These are phyloP conservation scores for Drosophila sproati DNA, from an alignment of 1,140 invertebrate species.

Conservation along the genomic window DNA sequence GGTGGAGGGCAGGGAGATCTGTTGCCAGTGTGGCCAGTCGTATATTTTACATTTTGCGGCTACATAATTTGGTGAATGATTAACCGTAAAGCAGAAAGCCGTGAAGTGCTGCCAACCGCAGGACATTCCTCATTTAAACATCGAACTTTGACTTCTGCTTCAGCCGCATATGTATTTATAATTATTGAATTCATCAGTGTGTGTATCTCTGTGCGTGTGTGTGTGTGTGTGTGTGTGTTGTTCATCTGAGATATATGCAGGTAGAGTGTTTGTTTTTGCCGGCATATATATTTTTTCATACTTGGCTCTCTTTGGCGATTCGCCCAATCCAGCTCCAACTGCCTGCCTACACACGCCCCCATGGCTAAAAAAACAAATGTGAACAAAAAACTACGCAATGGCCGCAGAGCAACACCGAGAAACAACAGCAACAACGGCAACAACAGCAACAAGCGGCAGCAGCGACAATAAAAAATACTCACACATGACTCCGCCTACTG, in stretches of 20 bases:
- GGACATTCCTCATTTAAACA: slow-evolving; percentile 44
- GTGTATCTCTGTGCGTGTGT: background rate
- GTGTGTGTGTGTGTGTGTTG: background rate
- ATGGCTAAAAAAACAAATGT: slow-evolving; percentile 76
- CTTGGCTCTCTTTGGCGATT: slow-evolving; percentile 28
- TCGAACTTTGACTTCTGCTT: slow-evolving; percentile 6
- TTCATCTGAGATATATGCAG: slow-evolving; percentile 22
- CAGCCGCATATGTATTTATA: slow-evolving; percentile 39
- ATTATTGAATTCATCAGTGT: slow-evolving; percentile 20
- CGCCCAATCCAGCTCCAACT: slow-evolving; percentile 59
- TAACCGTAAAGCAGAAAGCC: slow-evolving; percentile 68
- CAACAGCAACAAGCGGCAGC: slow-evolving; percentile 17
- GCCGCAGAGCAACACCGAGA: slow-evolving; percentile 48
- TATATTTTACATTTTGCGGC: slow-evolving; percentile 78
- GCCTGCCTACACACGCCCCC: slow-evolving; percentile 77
- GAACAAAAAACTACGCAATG: slow-evolving; percentile 78
- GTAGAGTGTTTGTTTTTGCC: slow-evolving; percentile 5
- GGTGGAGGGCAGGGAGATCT: background rate
- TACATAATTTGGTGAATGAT: slow-evolving; percentile 82
- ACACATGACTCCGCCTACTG: slow-evolving; percentile 77
- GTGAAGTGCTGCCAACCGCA: slow-evolving; percentile 57
- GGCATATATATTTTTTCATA: background rate
- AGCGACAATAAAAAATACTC: slow-evolving; percentile 47
- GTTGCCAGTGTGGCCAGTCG: slow-evolving; percentile 11
- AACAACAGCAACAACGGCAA: slow-evolving; percentile 26